These are phyloP conservation scores for Clarias batrachus DNA, from an alignment of 2,113 vertebrate species.

Conservation along the genomic window DNA sequence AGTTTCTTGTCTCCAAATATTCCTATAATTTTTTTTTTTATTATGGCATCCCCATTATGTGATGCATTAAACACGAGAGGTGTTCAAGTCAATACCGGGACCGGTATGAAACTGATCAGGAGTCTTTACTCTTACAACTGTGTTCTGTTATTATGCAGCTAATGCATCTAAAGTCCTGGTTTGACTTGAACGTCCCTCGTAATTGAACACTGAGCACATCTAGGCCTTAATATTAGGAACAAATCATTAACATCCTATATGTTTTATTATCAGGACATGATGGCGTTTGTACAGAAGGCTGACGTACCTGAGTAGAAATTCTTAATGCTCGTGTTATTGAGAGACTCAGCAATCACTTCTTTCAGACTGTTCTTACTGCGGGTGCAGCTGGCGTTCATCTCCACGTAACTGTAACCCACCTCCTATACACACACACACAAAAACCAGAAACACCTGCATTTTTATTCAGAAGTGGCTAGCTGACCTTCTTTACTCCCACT, in stretches of 20 bases:
- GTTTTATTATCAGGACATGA: background rate
- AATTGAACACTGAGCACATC: no score
- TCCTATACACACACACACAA: constrained; percentile 73
- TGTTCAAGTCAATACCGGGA: no score
- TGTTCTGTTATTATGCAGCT: no score
- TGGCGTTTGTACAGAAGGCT: background rate
- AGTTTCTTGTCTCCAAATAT: background rate
- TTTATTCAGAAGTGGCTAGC: background rate
- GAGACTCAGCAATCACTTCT: constrained; percentile 84
- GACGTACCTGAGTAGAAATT: constrained; percentile 85
- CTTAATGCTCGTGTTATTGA: constrained; percentile 95
- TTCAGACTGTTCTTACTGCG: constrained; percentile 93
- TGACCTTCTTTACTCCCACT: background rate
- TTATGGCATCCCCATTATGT: background rate
- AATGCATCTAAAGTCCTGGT: no score
- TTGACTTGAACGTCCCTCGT: no score
- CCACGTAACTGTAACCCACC: constrained; percentile 90
- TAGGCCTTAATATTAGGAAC: background rate
- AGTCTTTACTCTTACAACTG: no score
- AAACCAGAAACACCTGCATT: background rate
- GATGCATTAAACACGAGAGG: background rate
- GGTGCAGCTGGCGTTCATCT: constrained; percentile 94
- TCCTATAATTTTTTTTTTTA: no score
- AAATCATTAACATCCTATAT: background rate
- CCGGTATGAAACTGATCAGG: no score